Base-by-base conservation (phyloP, 2,888 invertebrate species). In the Scaptomyza flava region DNA sequence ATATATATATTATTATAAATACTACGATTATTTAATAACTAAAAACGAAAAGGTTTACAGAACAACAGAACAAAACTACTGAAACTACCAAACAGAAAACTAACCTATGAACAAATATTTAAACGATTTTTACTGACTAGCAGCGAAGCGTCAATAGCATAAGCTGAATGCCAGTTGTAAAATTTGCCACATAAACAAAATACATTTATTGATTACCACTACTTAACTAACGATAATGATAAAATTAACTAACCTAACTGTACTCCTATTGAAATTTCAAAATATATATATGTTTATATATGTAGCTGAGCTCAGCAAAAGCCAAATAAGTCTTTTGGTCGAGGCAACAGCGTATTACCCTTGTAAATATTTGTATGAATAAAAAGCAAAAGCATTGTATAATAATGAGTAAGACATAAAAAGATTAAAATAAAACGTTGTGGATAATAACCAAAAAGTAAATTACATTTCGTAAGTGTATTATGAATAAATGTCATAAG, bases 321-420 rank as follows among this genome's bases (percentile, higher is more conserved):
- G 51, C 34, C 47, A 50, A 51, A 50, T n/a, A 27, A 27, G 41
- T 41, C 17, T 17, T 36, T 45, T 50, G 53, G 8, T 45, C 47
- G 47, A 62, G 63, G 14, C 23, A n/a, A 42, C 51, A 46, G 68
- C 68, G 41, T 27, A 47, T 56, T 69, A 72, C 41, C 52, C 52
- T 31, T 81, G 81, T 81, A 81, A 79, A 81, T 81, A 81, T 79
- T 75, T 85, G 85, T 79, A 81, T 65, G 80, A 58, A 57, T 74
- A 85, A 67, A 58, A 51, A 56, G 48, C 50, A 65, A 73, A 71
- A 65, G 60, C 36, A 72, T 61, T 68, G 56, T 75, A 77, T 65
- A 62, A 61, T 59, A 63, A 68, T 78, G 59, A 78, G 45, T 83
- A 75, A 75, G 75, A 42, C 56, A 61, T 68, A 45, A 53, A 61